These are phyloP conservation scores for Bombycilla garrulus DNA, from an alignment of 2,113 vertebrate species.

Conservation along the genomic window DNA sequence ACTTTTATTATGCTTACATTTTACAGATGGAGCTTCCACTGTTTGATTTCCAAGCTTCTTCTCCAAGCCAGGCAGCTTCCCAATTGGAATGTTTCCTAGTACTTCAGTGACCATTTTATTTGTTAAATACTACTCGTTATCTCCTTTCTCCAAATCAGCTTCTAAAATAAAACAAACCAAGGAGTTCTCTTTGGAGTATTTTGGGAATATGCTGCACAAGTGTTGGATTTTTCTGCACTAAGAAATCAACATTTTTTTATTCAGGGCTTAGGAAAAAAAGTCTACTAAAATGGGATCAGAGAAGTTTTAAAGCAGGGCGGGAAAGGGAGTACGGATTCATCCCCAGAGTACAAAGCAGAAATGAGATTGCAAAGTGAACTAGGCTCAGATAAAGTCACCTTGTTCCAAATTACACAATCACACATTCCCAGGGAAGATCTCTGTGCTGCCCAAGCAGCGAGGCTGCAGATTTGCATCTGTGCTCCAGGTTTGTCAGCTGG, in stretches of 20 bases:
- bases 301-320: not conserved
- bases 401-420: not conserved
- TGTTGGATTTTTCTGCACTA: not conserved
- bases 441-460: not conserved
- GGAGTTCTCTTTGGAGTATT: not conserved
- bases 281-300: not conserved
- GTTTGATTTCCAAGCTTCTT: not conserved
- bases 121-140: not conserved
- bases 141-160: not conserved
- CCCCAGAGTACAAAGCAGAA: slow-evolving; percentile 19
- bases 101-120: not conserved
- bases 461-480: not conserved
- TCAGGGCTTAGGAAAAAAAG: not conserved
- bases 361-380: slow-evolving; percentile 7
- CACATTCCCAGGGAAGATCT: not conserved
- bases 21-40: not conserved
- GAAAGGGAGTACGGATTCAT: not conserved
- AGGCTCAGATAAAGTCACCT: slow-evolving; percentile 51
- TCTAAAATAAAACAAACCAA: not conserved
- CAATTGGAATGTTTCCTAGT: not conserved
- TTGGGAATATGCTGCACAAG: not conserved
- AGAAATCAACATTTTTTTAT: not conserved
- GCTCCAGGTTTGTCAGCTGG: not conserved
- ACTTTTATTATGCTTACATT: not conserved
- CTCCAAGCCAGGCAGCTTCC: not conserved